Evolutionary conservation across 2,113 vertebrate species (phyloP), one percentile per base, ranked within the genome.

Genomic region (Terrapene triunguis): DNA sequence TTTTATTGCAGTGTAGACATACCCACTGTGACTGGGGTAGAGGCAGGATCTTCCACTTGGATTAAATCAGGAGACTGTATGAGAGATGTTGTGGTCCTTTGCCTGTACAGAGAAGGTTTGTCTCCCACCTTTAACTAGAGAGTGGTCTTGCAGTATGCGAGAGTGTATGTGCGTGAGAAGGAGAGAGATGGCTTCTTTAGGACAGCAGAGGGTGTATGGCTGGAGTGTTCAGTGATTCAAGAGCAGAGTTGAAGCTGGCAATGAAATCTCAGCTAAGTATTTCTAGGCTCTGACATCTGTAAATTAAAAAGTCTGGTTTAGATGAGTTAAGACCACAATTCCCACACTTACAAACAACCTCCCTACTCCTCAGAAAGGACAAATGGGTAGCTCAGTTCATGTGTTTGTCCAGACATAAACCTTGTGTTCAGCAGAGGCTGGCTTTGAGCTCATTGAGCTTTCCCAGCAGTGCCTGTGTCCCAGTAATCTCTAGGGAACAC

Each of bases 351-450:
- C 13, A 1, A 0, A 42, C 5, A 17, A 22, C 62, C 44, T 91
- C 84, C 27, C 44, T 0, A 5, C n/a, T 47, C 57, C 44, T 47
- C 84, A 7, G 3, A 0, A 13, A 55, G 24, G 19, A 1, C 80
- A 80, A n/a, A 38, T 1, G 3, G 90, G 72, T 8, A 42, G 22
- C 65, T 90, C 32, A 82, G 79, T 78, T 29, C n/a, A 65, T 0
- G 0, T 69, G 54, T 44, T 65, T 74, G 89, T 83, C 59, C 84
- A 16, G 80, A 74, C 92, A 74, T 80, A 87, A 96, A 78, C 89
- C 88, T 80, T 76, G 89, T 69, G 51, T 55, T 8, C 59, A 2
- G 47, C 25, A 53, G 87, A 93, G 88, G 87, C 87, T 95, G 82
- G 55, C 74, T 80, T 42, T 55, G 1, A 84, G 53, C 90, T 69